A percentile compares a stretch with the other conserved stretches of the same genome.
These are phyloP conservation scores for Microcebus lehilahytsara DNA, from an alignment of 2,113 vertebrate species.

Conservation along the genomic window DNA sequence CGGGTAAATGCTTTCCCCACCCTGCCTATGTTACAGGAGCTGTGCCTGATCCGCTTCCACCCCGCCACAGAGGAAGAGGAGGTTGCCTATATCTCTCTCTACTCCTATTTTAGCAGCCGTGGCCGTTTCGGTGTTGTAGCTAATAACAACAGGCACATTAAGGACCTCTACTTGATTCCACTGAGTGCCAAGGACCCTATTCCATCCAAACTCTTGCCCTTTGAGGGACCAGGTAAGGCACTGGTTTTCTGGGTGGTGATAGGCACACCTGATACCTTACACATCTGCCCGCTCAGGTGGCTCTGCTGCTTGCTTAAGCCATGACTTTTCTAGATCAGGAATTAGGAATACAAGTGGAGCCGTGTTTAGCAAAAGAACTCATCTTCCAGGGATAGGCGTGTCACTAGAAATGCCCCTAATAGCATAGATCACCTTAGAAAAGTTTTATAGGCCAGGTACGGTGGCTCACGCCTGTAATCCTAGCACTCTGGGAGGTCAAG, in stretches of 20 bases:
- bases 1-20: constrained; percentile 61
- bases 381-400: neutral
- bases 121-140: constrained; percentile 97
- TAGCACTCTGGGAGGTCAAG: no score
- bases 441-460: neutral
- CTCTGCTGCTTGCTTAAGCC: neutral
- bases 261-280: constrained; percentile 50
- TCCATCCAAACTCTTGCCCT: constrained; percentile 94
- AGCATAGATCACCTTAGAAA: neutral
- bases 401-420: neutral
- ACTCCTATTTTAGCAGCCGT: constrained; percentile 99
- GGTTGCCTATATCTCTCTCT: constrained; percentile 97
- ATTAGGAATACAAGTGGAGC: neutral
- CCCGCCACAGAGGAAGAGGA: constrained; percentile 97
- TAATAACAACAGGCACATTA: constrained; percentile 93
- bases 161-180: constrained; percentile 98
- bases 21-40: constrained; percentile 86
- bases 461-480: no score
- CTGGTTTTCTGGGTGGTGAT: constrained; percentile 71
- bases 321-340: neutral
- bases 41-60: constrained; percentile 97
- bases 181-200: constrained; percentile 93
- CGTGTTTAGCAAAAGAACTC: neutral
- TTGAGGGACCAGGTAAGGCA: constrained; percentile 97
- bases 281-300: neutral